Evolutionary conservation across 1,140 invertebrate species (phyloP).

Genomic region (Drosophila ogumai): DNA sequence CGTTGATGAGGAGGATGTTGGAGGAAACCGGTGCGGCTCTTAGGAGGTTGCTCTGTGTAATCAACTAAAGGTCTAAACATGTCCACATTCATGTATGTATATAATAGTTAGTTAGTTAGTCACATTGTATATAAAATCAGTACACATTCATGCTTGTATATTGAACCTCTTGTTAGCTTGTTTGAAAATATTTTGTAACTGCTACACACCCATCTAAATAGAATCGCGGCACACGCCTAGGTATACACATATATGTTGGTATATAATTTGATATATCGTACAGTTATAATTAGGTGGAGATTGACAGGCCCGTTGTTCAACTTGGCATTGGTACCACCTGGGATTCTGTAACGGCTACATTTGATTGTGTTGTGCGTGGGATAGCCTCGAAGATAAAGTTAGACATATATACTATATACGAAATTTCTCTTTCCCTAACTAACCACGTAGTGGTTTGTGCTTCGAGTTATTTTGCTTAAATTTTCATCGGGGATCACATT

Average conservation of each 20-base stretch:
- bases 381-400: slow-evolving; percentile 23
- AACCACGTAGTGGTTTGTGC: slow-evolving; percentile 17
- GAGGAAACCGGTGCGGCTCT: slow-evolving; percentile 59
- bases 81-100: slow-evolving; percentile 34
- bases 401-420: slow-evolving; percentile 27
- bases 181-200: slow-evolving; percentile 55
- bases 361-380: slow-evolving; percentile 72
- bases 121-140: slow-evolving; percentile 73
- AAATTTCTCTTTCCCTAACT: slow-evolving; percentile 19
- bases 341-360: slow-evolving; percentile 29
- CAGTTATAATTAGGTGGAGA: slow-evolving; percentile 55
- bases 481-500: slow-evolving; percentile 64
- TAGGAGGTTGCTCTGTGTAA: slow-evolving; percentile 52
- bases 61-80: slow-evolving; percentile 57
- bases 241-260: slow-evolving; percentile 34
- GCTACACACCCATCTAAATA: slow-evolving; percentile 59
- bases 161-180: slow-evolving; percentile 45
- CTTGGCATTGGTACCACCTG: slow-evolving; percentile 23
- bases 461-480: slow-evolving; percentile 19
- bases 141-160: slow-evolving; percentile 75
- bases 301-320: slow-evolving; percentile 33
- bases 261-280: slow-evolving; percentile 54
- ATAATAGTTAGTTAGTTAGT: slow-evolving; percentile 39
- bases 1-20: slow-evolving; percentile 22
- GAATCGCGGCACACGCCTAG: slow-evolving; percentile 35